Evolutionary conservation across 2,888 invertebrate species (phyloP).

Genomic region (Caenorhabditis doughertyi): DNA sequence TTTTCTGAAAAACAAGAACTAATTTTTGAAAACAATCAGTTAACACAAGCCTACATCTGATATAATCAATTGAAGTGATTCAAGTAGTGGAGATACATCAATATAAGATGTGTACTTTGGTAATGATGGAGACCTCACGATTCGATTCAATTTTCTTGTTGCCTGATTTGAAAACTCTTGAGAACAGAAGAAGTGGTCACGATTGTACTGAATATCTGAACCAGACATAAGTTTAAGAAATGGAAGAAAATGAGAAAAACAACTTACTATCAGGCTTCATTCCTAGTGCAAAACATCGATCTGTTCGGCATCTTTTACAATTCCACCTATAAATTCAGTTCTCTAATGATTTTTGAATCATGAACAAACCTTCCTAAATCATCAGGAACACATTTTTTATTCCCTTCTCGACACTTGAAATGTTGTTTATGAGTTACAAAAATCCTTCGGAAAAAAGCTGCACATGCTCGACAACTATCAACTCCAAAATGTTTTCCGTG

Average conservation of each 20-base stretch:
- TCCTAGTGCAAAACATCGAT: slow-evolving; percentile 19
- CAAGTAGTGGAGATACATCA: slow-evolving; percentile 3
- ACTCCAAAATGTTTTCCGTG: slow-evolving; percentile 55
- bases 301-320: slow-evolving; percentile 34
- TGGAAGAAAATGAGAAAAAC: no score
- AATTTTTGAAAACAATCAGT: not conserved
- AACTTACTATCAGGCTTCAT: slow-evolving; percentile 45
- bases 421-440: slow-evolving; percentile 35
- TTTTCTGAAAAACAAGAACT: not conserved
- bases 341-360: not conserved
- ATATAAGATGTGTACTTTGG: not conserved
- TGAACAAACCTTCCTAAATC: slow-evolving; percentile 6
- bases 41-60: not conserved
- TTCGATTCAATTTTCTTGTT: not conserved
- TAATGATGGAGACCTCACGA: not conserved
- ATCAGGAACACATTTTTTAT: slow-evolving; percentile 15
- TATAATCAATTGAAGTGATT: not conserved
- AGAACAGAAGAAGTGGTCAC: slow-evolving; percentile 19
- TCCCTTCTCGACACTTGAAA: slow-evolving; percentile 19
- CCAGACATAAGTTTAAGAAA: no score
- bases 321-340: slow-evolving; percentile 15
- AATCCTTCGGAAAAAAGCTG: slow-evolving; percentile 31
- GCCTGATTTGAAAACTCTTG: slow-evolving; percentile 7
- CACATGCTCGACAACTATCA: slow-evolving; percentile 39
- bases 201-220: slow-evolving; percentile 40